Percentiles rank a stretch among this genome's conserved stretches.
These are phyloP conservation scores for Empidonax alnorum DNA, from an alignment of 2,113 vertebrate genomes.

Conservation along the genomic window DNA sequence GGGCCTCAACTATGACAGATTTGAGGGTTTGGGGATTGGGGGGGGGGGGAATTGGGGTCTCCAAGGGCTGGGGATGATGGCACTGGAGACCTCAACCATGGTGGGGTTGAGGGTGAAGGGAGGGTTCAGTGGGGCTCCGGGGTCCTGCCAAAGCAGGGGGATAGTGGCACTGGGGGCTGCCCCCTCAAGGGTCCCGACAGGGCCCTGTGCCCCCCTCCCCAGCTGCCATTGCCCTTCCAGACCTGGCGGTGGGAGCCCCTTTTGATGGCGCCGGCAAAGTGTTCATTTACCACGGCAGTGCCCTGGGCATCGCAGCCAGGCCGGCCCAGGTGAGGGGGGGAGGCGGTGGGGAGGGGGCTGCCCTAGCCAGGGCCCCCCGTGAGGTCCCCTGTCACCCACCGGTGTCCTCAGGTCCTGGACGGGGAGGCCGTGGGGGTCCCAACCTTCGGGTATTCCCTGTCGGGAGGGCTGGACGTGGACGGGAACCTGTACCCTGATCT, in stretches of 20 bases:
- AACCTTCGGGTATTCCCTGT: constrained; percentile 90
- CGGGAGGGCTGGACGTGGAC: constrained; percentile 90
- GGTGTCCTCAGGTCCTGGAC: constrained; percentile 82
- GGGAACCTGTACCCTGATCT: constrained; percentile 90
- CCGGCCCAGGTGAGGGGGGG: constrained; percentile 84
- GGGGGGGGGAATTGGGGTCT: neutral
- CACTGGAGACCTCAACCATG: constrained; percentile 85
- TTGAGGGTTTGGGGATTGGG: no score
- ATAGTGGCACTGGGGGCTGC: neutral
- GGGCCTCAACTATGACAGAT: no score
- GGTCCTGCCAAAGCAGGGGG: neutral
- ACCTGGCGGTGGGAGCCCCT: constrained; percentile 89
- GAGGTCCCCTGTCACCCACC: neutral
- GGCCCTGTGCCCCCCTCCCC: neutral
- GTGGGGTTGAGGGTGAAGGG: constrained; percentile 85
- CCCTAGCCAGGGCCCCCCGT: rapidly evolving
- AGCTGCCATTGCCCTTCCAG: neutral
- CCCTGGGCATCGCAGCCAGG: constrained; percentile 81
- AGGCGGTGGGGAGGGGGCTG: rapidly evolving
- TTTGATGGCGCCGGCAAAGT: constrained; percentile 93
- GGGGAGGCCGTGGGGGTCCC: constrained; percentile 84
- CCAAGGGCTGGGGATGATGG: neutral
- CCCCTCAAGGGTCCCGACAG: neutral
- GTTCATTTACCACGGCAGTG: constrained; percentile 88
- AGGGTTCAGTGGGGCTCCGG: neutral